Base-by-base conservation (phyloP, 2,113 vertebrate genomes). In the Falcunculus frontatus region DNA sequence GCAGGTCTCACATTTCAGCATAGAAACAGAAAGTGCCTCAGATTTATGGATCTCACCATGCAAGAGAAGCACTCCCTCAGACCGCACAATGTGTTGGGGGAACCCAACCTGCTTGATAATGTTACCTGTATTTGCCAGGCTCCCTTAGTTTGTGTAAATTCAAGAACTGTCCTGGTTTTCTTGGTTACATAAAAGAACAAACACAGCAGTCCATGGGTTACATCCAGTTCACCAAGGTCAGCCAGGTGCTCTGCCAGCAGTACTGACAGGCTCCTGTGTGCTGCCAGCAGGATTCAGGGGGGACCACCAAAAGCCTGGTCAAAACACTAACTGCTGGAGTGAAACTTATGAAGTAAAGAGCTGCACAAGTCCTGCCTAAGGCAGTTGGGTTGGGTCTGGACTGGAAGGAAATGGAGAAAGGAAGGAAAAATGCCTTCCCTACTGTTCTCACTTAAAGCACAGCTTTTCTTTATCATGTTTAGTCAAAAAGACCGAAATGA, bases 71-170 rank as follows among this genome's bases (percentile, higher is more conserved):
- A 56, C 37, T 68, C 7, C 21, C 13, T 56, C 57, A 63, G 67
- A 83, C 25, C 27, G n/a, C 64, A 37, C 25, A 27, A 17, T 35
- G 2, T 10, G 7, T 1, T 80, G 22, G 20, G 18, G 21, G 41
- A 62, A 33, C 16, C 2, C 30, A 4, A 33, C 41, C 41, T 69
- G 13, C 44, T 46, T 30, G 55, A 11, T n/a, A 33, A 35, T 35
- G 22, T 6, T 6, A 7, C 2, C 10, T 6, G 0, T 11, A 10
- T 53, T 84, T 60, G 10, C 50, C 27, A 11, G 30, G 7, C 11
- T 80, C 17, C 41, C 22, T 67, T 37, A 26, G 30, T 59, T 33
- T 30, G 32, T 41, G 7, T 41, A 73, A 79, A 55, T 17, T 35
- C 29, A 35, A 35, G 46, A 53, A n/a, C n/a, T 20, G 4, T 26